Conservation (phyloP, 2,797 vertebrate genomes). For the Typhlichthys eigenmanni region DNA sequence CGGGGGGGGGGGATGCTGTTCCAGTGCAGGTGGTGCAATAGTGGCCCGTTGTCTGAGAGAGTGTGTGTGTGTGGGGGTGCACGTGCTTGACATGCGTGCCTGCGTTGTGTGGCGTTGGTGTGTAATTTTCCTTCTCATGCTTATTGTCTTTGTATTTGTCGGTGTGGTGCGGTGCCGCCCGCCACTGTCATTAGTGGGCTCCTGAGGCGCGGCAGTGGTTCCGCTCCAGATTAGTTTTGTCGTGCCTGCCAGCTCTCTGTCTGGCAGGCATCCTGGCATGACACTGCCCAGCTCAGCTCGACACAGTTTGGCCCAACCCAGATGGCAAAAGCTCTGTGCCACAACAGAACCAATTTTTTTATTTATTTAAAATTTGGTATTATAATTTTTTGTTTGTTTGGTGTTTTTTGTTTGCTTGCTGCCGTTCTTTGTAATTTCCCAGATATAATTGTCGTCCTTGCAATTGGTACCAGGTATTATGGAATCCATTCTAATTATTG, state of each 20-base stretch:
- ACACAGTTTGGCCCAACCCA: constrained; percentile 71
- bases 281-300: constrained; percentile 68
- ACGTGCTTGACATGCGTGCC: constrained; percentile 32
- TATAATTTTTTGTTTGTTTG: background rate
- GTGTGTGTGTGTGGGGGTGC: constrained; percentile 30
- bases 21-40: constrained; percentile 53
- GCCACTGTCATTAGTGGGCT: constrained; percentile 77
- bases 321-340: constrained; percentile 73
- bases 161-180: constrained; percentile 56
- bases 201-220: constrained; percentile 76
- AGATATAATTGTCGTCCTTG: too few species aligned
- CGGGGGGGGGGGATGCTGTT: constrained; percentile 44
- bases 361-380: constrained; percentile 34
- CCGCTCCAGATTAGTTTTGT: constrained; percentile 77
- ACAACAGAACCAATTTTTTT: constrained; percentile 66
- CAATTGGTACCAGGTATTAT: too few species aligned
- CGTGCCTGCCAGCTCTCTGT: constrained; percentile 76
- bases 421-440: too few species aligned
- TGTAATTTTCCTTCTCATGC: constrained; percentile 58
- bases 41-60: constrained; percentile 37
- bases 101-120: constrained; percentile 42
- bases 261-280: constrained; percentile 73
- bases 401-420: background rate
- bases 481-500: background rate
- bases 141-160: constrained; percentile 69